Conservation (phyloP, 2,797 vertebrate genomes). For the Gallirallus australis region DNA sequence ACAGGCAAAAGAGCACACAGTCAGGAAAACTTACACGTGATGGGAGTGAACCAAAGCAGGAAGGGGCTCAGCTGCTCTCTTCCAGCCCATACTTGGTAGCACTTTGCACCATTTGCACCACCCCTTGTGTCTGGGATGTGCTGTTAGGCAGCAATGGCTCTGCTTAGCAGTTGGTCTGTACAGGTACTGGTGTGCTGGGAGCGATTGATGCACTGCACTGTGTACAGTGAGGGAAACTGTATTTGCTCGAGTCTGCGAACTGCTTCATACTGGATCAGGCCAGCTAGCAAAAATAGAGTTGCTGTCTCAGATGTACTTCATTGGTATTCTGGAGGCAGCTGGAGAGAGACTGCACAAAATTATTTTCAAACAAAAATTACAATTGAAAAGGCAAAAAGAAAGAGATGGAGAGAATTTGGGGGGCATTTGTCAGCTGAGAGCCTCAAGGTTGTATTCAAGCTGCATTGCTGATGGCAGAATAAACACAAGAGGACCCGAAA, state of each 20-base stretch:
- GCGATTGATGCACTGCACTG: background rate
- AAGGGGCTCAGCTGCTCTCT: background rate
- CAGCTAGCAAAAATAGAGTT: background rate
- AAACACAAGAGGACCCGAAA: constrained; percentile 26
- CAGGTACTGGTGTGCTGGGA: background rate
- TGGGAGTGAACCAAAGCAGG: background rate
- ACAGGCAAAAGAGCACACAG: background rate
- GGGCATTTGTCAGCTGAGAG: constrained; percentile 39
- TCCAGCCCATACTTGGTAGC: background rate
- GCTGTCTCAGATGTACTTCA: constrained; percentile 17
- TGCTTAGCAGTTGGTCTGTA: background rate
- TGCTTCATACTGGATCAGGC: background rate
- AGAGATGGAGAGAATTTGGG: constrained; percentile 8
- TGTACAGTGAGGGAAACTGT: background rate
- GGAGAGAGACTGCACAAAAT: constrained; percentile 52
- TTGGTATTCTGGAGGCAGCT: constrained; percentile 60
- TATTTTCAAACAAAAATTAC: constrained; percentile 61
- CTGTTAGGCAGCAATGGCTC: background rate
- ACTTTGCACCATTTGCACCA: background rate
- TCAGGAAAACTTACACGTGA: background rate
- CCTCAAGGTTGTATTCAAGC: constrained; percentile 5
- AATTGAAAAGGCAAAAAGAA: constrained; percentile 46
- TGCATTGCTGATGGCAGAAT: constrained; percentile 4
- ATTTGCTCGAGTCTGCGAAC: background rate
- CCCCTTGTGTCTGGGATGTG: fast-evolving